Evolutionary conservation across 2,888 invertebrate genomes (phyloP), one percentile per base, ranked within the genome.

Genomic region (Tribolium freemani): DNA sequence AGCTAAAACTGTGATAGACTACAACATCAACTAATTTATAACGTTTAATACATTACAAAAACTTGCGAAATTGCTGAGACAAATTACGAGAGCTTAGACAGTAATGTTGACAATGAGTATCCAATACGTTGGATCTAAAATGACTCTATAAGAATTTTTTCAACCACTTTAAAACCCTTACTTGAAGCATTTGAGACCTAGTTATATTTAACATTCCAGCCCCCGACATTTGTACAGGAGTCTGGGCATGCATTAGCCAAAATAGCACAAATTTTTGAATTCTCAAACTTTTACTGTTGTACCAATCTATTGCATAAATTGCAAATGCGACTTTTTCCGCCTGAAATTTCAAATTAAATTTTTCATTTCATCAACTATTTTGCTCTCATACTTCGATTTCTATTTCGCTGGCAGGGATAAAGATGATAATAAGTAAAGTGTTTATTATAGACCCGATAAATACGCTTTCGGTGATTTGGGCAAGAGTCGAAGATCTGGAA

Each of bases 221-320:
- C 4, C 63, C 63, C n/a, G 51, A n/a, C 63, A 63, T 63, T 26
- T 63, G 38, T 5, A 63, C 9, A 16, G 63, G 50, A 16, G 5
- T 51, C 10, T 63, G 63, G 30, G 63, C 38, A 13, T 63, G 30
- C 9, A 26, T 21, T 16, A 63, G n/a, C 63, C 50, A 51, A 10
- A 63, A 63, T n/a, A 63, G 16, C 5, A 63, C 8, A 63, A 63
- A 63, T 26, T 61, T 61, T 10, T 13, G 21, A 44, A 64, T 64
- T 54, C 21, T 16, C 11, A 53, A 10, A 45, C 3, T 44, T n/a
- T 31, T 30, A 1, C 20, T 54, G 9, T 53, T 53, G 20, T 64
- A 64, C 64, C 64, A 64, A 16, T 64, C 64, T 6, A 54, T 64
- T 10, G 16, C 20, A 11, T 64, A 64, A 51, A 38, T 45, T 3